A percentile compares a stretch with the other conserved stretches of the same genome.
These are phyloP conservation scores for Nymphalis c-album DNA, from an alignment of 2,888 invertebrate genomes.

Conservation along the genomic window DNA sequence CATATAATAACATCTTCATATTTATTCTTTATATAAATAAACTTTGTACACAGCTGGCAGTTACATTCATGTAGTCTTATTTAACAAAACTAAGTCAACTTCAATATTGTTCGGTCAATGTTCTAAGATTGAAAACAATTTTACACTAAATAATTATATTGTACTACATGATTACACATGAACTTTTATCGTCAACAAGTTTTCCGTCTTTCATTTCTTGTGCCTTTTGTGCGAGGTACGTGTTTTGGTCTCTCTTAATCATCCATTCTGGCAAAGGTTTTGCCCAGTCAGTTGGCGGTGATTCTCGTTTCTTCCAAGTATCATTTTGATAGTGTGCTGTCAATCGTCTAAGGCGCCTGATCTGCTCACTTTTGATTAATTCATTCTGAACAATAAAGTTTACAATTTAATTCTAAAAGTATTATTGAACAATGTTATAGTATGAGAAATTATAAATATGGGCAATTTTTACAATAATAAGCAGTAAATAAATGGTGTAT, in stretches of 20 bases:
- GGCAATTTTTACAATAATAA: too few relatives aligned
- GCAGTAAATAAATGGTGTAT: too few relatives aligned
- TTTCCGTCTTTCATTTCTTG: slow-evolving; percentile 80
- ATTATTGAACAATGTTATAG: background rate
- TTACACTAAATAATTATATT: background rate
- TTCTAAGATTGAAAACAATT: background rate
- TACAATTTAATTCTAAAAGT: too few relatives aligned
- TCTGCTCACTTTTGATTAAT: slow-evolving; percentile 87
- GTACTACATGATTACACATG: slow-evolving; percentile 66
- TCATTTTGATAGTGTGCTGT: slow-evolving; percentile 86
- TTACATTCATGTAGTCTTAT: slow-evolving; percentile 2
- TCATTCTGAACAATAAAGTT: slow-evolving; percentile 70
- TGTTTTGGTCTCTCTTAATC: slow-evolving; percentile 83
- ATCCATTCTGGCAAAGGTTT: slow-evolving; percentile 90
- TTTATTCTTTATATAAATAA: slow-evolving; percentile 15
- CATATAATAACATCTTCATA: slow-evolving; percentile 9
- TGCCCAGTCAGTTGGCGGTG: slow-evolving; percentile 91
- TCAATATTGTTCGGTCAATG: background rate
- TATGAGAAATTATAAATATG: background rate
- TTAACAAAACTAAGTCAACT: background rate
- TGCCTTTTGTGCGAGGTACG: slow-evolving; percentile 84
- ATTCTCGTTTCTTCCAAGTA: slow-evolving; percentile 88
- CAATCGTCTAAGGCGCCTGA: slow-evolving; percentile 83
- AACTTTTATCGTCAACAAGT: slow-evolving; percentile 49
- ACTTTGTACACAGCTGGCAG: slow-evolving; percentile 27